phyloP scores from a whole-genome alignment of 2,113 vertebrate genomes.

The Pterocles gutturalis region DNA sequence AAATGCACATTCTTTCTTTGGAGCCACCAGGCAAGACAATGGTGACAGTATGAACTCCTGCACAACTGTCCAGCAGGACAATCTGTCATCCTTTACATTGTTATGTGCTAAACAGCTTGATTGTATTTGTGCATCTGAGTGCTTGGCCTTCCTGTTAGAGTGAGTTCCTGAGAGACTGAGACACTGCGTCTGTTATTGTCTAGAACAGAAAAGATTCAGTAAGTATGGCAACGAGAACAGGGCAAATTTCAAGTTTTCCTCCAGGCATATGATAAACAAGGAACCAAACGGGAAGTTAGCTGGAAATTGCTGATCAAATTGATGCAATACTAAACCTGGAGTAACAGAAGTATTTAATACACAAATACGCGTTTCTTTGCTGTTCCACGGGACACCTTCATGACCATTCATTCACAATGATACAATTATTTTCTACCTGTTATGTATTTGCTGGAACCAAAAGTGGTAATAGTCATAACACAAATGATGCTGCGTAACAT shows the following conservation, averaged over 20 bases:
- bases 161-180: not conserved
- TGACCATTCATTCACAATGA: not conserved
- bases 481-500: fast-evolving
- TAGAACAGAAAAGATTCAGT: not conserved
- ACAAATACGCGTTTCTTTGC: not conserved
- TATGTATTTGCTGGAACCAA: not conserved
- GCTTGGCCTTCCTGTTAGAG: not conserved
- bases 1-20: not conserved
- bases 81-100: not conserved
- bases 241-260: not conserved
- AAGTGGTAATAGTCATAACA: not conserved
- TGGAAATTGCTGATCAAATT: not conserved
- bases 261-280: not conserved
- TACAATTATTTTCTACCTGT: not conserved
- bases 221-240: not conserved
- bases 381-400: not conserved
- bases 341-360: not conserved
- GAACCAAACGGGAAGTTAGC: not conserved
- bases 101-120: not conserved
- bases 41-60: not conserved
- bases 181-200: not conserved
- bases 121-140: not conserved
- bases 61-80: not conserved
- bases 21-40: not conserved
- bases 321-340: not conserved